Percentiles rank a stretch among this genome's conserved stretches.
Evolutionary conservation across 2,888 invertebrate genomes (phyloP).

Genomic region (Brachyptera risi): DNA sequence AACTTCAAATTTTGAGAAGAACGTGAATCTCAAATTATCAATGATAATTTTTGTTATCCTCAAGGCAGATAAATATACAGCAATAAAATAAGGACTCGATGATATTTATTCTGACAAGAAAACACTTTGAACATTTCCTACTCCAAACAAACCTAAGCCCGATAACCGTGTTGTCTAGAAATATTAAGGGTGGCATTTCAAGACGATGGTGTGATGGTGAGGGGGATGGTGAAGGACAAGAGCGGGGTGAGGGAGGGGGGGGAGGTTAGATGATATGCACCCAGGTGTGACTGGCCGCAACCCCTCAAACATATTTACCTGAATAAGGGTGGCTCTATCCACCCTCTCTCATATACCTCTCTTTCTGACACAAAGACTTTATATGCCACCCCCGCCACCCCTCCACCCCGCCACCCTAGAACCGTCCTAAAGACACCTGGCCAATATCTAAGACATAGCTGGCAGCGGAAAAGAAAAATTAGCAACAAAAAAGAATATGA

Average conservation of each 20-base stretch:
- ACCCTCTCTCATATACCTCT: constrained; percentile 2
- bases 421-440: constrained; percentile 12
- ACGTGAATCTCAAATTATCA: too few species aligned
- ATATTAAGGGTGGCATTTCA: constrained; percentile 24
- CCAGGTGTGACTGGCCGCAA: constrained; percentile 17
- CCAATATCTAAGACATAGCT: constrained; percentile 2
- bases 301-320: constrained; percentile 16
- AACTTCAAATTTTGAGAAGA: too few species aligned
- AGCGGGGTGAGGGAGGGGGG: background rate
- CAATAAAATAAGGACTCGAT: too few species aligned
- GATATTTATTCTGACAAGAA: too few species aligned
- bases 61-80: too few species aligned
- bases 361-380: background rate
- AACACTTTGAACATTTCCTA: too few species aligned
- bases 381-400: constrained; percentile 12
- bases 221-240: background rate
- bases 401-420: background rate
- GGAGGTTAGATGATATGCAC: too few species aligned
- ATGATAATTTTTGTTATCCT: too few species aligned
- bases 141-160: too few species aligned
- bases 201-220: too few species aligned
- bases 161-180: constrained; percentile 25
- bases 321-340: background rate
- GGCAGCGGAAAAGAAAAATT: constrained; percentile 22
- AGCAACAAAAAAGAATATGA: constrained; percentile 13